A percentile compares a stretch with the other conserved stretches of the same genome.
phyloP scores from a whole-genome alignment of 2,113 vertebrate species.

The Paralichthys olivaceus region DNA sequence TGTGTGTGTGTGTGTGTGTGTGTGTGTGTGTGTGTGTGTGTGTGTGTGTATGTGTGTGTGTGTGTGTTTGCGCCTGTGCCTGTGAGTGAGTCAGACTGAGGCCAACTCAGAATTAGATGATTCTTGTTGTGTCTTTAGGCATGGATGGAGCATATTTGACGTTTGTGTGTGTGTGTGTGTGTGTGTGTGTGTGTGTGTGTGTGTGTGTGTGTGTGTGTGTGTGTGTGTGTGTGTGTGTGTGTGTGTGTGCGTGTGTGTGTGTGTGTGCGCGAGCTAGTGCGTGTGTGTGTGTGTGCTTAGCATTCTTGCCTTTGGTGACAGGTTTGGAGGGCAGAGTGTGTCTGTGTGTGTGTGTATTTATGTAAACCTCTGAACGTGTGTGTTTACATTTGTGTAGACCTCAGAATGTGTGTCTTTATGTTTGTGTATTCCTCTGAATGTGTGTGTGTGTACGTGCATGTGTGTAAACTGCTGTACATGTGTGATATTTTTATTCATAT shows the following conservation, averaged over 20 bases:
- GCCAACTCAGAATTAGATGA: constrained; percentile 64
- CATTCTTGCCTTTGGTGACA: constrained; percentile 56
- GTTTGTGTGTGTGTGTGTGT: neutral
- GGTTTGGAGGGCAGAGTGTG: constrained; percentile 51
- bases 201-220: constrained; percentile 21
- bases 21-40: neutral
- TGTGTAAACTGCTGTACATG: constrained; percentile 48
- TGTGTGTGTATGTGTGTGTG: constrained; percentile 27
- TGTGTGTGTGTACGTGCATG: neutral
- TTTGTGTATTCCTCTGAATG: constrained; percentile 5
- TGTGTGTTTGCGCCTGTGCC: neutral
- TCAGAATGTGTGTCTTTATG: constrained; percentile 11
- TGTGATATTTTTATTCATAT: constrained; percentile 59
- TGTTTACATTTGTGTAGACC: constrained; percentile 4
- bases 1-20: neutral
- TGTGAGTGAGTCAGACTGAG: constrained; percentile 48
- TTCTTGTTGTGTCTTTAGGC: constrained; percentile 67
- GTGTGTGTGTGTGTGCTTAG: constrained; percentile 16
- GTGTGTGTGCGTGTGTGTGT: neutral
- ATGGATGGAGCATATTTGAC: constrained; percentile 18
- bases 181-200: constrained; percentile 16
- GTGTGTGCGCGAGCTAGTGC: neutral
- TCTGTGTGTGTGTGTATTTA: neutral
- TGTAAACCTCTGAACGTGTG: neutral
- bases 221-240: neutral